Conservation (phyloP, 2,888 invertebrate species). For the Boloria selene region DNA sequence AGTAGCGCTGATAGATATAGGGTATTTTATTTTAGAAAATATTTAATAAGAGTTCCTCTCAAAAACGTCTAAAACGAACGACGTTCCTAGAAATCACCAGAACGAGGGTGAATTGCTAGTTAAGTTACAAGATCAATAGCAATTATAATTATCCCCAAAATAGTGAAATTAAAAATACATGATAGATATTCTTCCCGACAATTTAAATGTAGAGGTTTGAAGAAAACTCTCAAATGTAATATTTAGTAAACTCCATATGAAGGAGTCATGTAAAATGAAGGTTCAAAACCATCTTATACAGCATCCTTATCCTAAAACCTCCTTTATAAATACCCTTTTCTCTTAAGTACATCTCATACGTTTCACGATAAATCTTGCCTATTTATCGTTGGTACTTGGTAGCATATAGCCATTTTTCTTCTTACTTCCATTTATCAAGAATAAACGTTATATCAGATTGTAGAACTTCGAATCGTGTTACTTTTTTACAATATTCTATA, state of each 20-base stretch:
- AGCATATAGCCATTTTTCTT: slow-evolving; percentile 11
- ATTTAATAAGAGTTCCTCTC: too few species aligned
- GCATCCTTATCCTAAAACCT: background rate
- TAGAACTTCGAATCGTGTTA: background rate
- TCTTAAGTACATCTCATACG: slow-evolving; percentile 11
- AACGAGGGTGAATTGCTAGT: too few species aligned
- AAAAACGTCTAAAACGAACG: too few species aligned
- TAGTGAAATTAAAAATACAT: background rate
- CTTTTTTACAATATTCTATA: background rate
- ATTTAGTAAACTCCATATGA: background rate
- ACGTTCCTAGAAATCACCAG: too few species aligned
- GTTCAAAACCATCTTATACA: slow-evolving; percentile 7
- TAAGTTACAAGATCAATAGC: too few species aligned
- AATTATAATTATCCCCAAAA: background rate
- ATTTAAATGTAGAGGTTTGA: background rate
- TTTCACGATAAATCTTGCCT: slow-evolving; percentile 16
- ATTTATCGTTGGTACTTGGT: slow-evolving; percentile 12
- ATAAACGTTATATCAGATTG: background rate
- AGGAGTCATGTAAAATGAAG: background rate
- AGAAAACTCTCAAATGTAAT: background rate
- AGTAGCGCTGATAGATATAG: too few species aligned
- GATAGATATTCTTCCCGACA: background rate
- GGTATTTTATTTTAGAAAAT: too few species aligned
- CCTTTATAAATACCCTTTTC: slow-evolving; percentile 7
- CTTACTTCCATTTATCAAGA: slow-evolving; percentile 10